Evolutionary conservation across 2,113 vertebrate genomes (phyloP), one percentile per base, ranked within the genome.

Genomic region (Chaetodon trifascialis): DNA sequence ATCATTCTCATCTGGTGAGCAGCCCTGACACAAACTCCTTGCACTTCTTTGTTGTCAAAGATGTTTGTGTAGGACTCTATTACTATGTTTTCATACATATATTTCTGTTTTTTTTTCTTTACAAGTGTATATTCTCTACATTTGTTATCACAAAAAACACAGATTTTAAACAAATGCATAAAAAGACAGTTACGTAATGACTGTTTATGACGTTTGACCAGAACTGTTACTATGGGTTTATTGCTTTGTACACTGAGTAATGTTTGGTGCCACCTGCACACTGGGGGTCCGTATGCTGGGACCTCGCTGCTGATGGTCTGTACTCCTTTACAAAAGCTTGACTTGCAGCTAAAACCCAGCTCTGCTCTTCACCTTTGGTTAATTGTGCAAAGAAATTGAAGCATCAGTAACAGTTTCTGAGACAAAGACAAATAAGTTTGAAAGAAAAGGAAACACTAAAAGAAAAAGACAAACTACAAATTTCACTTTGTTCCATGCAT

Each of bases 231-330:
- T 92, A 92, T 93, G 91, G 92, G 95, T 95, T 96, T 96, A 99
- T 99, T 99, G 98, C 98, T 99, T 97, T 97, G 97, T 97, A 97
- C 97, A 98, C 96, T 96, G 95, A 94, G 96, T 95, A 71, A 96
- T 96, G 91, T 91, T 94, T 82, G 84, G 75, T 85, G 86, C 86
- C 79, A 44, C 55, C 80, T 85, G 76, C 68, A 76, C 76, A 36
- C 56, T 46, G 11, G 47, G 55, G 82, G 73, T 70, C 79, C 67
- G 44, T 34, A 55, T 2, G 52, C 60, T 60, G 80, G 49, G 73
- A 59, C 79, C 73, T 73, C 51, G 7, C 70, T 73, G 63, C 77
- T 85, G 64, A 87, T 79, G 75, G 65, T 73, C 85, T 71, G 75
- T 51, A 70, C 76, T 63, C 7, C 69, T 46, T 78, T 67, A 70